These are phyloP conservation scores for Diarsia dahlii DNA, from an alignment of 2,888 invertebrate genomes.

Conservation along the genomic window DNA sequence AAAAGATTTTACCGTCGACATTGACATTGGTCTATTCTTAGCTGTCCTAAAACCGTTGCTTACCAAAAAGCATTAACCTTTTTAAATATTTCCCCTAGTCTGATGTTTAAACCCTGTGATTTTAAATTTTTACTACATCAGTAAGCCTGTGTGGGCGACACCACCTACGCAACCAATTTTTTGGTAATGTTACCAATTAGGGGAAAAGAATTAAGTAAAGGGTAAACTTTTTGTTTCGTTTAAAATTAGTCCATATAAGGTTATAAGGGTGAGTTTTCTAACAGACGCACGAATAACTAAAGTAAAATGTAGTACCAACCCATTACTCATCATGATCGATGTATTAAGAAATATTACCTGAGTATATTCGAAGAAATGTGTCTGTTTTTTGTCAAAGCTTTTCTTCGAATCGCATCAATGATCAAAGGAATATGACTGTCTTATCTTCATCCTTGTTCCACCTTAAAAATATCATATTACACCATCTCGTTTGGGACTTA, in stretches of 20 bases:
- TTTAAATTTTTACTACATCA: conserved; percentile 1
- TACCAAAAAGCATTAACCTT: conserved; percentile 40
- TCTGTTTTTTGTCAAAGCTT: conserved; percentile 72
- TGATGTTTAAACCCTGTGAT: conserved; percentile 29
- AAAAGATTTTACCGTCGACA: background rate
- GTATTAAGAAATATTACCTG: conserved; percentile 28
- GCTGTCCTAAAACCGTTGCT: conserved; percentile 7
- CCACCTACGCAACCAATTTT: conserved; percentile 16
- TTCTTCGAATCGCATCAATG: conserved; percentile 72
- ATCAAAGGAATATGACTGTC: conserved; percentile 70
- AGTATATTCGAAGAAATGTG: conserved; percentile 53
- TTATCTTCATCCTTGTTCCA: conserved; percentile 64
- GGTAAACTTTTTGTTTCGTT: background rate
- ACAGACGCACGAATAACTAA: background rate
- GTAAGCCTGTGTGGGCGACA: conserved; percentile 5
- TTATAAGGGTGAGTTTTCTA: background rate
- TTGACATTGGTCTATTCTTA: conserved; percentile 39
- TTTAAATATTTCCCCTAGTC: conserved; percentile 24
- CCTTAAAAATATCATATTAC: conserved; percentile 59
- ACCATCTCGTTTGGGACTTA: conserved; percentile 68
- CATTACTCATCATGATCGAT: background rate
- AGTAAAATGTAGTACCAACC: background rate
- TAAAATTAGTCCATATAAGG: background rate
- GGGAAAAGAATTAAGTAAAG: background rate
- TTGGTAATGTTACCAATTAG: conserved; percentile 16